Evolutionary conservation across 2,113 vertebrate species (phyloP).

Genomic region (Ornithorhynchus anatinus): DNA sequence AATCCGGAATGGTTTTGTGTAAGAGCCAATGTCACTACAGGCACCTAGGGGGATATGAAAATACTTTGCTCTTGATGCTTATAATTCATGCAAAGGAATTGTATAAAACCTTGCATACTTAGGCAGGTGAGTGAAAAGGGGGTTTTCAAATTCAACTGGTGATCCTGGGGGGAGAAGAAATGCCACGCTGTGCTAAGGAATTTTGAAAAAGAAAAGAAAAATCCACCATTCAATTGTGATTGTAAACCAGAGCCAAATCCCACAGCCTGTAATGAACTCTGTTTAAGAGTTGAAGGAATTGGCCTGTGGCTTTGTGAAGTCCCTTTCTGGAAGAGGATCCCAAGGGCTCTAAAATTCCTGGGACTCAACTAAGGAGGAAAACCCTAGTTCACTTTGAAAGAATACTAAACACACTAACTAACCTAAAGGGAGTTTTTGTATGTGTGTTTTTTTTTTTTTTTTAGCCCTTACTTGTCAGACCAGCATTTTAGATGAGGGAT

Average conservation of each 20-base stretch:
- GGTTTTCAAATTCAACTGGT: neutral
- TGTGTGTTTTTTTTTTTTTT: no score
- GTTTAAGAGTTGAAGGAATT: no score
- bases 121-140: neutral
- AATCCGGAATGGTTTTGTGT: constrained; percentile 11
- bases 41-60: neutral
- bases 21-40: neutral
- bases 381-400: no score
- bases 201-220: neutral
- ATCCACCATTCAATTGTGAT: no score
- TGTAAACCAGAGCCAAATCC: neutral
- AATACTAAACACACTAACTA: no score
- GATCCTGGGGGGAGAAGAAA: neutral
- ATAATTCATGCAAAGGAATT: neutral
- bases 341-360: neutral
- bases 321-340: neutral
- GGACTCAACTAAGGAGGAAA: neutral
- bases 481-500: no score
- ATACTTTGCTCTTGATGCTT: neutral
- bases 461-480: no score
- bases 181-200: neutral
- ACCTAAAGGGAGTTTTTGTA: no score
- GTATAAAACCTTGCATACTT: neutral
- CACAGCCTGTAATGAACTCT: neutral
- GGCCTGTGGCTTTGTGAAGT: no score